Evolutionary conservation across 2,888 invertebrate genomes (phyloP).

Genomic region (Parasteatoda lunata): DNA sequence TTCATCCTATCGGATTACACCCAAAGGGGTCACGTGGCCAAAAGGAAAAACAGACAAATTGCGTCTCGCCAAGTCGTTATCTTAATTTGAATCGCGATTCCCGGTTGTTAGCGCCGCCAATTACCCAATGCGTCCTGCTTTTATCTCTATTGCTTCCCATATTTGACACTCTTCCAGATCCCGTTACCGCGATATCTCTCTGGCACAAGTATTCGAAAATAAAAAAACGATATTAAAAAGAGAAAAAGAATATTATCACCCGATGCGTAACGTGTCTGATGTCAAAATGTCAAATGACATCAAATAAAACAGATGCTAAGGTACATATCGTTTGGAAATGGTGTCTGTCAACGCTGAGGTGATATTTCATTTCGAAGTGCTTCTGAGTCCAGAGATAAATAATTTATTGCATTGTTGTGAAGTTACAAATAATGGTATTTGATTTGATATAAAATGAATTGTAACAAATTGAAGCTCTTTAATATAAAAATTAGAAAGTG

Average conservation of each 20-base stretch:
- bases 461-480: too few relatives aligned
- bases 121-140: constrained; percentile 17
- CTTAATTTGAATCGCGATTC: constrained; percentile 65
- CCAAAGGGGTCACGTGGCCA: constrained; percentile 37
- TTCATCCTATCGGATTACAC: constrained; percentile 43
- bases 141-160: constrained; percentile 2
- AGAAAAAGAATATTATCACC: background rate
- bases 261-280: constrained; percentile 8
- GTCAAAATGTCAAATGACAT: constrained; percentile 30
- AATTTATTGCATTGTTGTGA: too few relatives aligned
- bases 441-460: too few relatives aligned
- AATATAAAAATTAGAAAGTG: too few relatives aligned
- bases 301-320: background rate
- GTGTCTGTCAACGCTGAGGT: too few relatives aligned
- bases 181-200: constrained; percentile 24
- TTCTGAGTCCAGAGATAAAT: too few relatives aligned
- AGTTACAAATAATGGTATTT: too few relatives aligned
- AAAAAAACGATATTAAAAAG: background rate
- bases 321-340: too few relatives aligned
- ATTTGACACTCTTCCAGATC: constrained; percentile 15
- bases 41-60: constrained; percentile 55
- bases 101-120: constrained; percentile 58
- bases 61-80: constrained; percentile 38
- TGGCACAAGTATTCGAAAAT: background rate
- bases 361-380: too few relatives aligned